Percentiles rank a stretch among this genome's conserved stretches.
Evolutionary conservation across 2,888 invertebrate genomes (phyloP).

Genomic region (Drosophila lacicola): DNA sequence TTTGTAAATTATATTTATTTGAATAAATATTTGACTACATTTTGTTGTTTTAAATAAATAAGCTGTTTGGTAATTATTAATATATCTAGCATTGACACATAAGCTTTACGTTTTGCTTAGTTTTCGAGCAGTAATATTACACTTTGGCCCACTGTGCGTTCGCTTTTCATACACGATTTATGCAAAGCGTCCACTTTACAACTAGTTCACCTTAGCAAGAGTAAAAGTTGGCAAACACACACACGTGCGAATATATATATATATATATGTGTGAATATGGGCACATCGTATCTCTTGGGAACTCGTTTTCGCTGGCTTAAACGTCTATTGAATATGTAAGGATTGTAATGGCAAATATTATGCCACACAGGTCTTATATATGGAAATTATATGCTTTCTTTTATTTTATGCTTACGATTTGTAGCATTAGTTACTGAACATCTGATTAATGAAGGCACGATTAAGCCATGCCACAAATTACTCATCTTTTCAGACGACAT

Average conservation of each 20-base stretch:
- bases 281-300: constrained; percentile 25
- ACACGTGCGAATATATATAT: background rate
- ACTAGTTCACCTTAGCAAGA: constrained; percentile 74
- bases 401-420: too few relatives aligned
- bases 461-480: background rate
- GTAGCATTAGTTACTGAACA: too few relatives aligned
- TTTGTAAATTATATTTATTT: background rate
- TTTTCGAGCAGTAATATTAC: background rate
- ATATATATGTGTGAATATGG: background rate
- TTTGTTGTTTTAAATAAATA: background rate
- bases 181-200: constrained; percentile 69
- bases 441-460: background rate
- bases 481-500: background rate
- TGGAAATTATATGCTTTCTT: background rate
- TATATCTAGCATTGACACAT: too few relatives aligned
- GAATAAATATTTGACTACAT: background rate
- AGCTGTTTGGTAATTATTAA: too few relatives aligned
- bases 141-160: constrained; percentile 33
- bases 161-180: constrained; percentile 60
- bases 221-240: constrained; percentile 67
- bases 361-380: background rate
- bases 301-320: constrained; percentile 57
- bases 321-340: constrained; percentile 13
- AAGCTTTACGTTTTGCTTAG: too few relatives aligned
- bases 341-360: constrained; percentile 5